Base-by-base conservation (phyloP, 2,888 invertebrate species). In the Exephanes ischioxanthus region DNA sequence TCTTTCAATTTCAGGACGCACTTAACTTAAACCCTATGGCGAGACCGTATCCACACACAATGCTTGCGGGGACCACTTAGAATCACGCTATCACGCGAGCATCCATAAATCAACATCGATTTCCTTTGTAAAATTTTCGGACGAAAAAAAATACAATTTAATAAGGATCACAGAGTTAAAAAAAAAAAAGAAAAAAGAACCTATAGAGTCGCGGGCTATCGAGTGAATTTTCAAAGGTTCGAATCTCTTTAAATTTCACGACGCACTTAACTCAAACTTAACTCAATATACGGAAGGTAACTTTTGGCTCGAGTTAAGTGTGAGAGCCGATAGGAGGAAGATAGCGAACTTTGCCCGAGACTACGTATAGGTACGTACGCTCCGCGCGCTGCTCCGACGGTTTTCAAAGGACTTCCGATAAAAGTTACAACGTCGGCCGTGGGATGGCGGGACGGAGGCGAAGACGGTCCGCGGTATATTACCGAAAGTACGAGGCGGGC, bases 361-460 rank as follows among this genome's bases (percentile, higher is more conserved):
- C 48, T 33, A 7, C 66, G n/a, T 30, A n/a, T 16, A 53, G 51
- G 66, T 66, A 33, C 76, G 19, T 51, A 5, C 51, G 41, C 45
- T 30, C 19, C 14, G 63, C 16, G 63, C 79, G 71, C 14, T 33
- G 51, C 37, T 61, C 22, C 66, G 41, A 22, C 63, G 53, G 58
- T 80, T 80, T 80, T 80, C 80, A 72, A 72, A 80, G 80, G 63
- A 51, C 22, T 37, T 5, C 26, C 72, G 71, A 80, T 80, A 63
- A 80, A 80, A 80, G 71, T 80, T 72, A 53, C 72, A 72, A 53
- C 33, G 37, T 26, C 33, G 9, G 33, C 14, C 22, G 58, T 14
- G 58, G 58, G 58, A 61, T 30, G 33, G 30, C 61, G 58, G 11
- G 51, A 33, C 67, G 53, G 63, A 67, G 53, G 51, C 67, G 76